Evolutionary conservation across 2,888 invertebrate species (phyloP).

Genomic region (Argyra leucocephala): DNA sequence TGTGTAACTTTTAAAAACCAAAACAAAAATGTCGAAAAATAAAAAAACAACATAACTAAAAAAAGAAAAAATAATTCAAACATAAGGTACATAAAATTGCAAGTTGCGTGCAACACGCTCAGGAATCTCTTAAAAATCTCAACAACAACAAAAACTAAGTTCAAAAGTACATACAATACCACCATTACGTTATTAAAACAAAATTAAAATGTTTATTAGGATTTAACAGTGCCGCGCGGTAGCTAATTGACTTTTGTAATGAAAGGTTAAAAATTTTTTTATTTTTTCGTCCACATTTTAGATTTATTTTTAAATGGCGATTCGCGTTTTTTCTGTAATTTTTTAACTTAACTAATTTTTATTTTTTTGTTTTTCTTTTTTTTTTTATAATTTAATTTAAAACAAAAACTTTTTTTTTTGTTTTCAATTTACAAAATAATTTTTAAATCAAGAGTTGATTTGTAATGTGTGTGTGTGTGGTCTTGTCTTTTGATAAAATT

Average conservation of each 20-base stretch:
- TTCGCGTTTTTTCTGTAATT: neutral
- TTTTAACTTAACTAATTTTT: neutral
- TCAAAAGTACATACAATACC: neutral
- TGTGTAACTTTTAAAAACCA: too few species aligned
- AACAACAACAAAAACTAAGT: too few species aligned
- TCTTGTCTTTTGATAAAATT: neutral
- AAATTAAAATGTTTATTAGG: neutral
- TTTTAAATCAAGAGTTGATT: neutral
- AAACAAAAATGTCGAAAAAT: too few species aligned
- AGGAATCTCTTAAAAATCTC: neutral
- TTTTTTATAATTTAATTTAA: too few species aligned
- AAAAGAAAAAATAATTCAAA: too few species aligned
- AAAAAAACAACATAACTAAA: too few species aligned
- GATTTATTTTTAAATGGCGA: too few species aligned
- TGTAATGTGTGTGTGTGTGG: neutral
- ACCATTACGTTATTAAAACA: neutral
- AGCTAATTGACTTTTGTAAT: slow-evolving; percentile 1
- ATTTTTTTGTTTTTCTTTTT: too few species aligned
- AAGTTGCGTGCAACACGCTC: neutral
- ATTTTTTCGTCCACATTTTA: too few species aligned
- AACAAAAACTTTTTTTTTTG: too few species aligned
- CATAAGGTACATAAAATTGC: neutral
- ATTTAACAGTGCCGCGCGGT: neutral
- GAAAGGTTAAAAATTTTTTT: neutral
- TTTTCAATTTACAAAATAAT: neutral